These are phyloP conservation scores for Rhabdomys dilectus DNA, from an alignment of 2,113 vertebrate genomes.

Conservation along the genomic window DNA sequence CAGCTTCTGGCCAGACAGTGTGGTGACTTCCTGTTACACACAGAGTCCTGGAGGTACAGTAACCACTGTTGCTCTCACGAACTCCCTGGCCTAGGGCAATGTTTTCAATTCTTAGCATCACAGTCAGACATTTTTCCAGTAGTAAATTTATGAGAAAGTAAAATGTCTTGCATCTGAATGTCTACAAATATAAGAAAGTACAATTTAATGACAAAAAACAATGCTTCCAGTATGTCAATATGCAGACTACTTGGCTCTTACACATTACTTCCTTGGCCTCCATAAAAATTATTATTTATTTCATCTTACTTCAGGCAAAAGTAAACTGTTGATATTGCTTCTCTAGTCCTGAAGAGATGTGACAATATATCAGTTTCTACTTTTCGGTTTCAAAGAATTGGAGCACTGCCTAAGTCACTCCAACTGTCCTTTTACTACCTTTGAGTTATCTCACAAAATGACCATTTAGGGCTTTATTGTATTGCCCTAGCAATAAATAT, in stretches of 20 bases:
- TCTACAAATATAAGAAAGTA: slow-evolving; percentile 38
- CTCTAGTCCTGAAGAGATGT: neutral
- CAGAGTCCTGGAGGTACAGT: no score
- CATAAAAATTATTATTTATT: neutral
- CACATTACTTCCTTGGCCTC: neutral
- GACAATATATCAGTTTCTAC: slow-evolving; percentile 4
- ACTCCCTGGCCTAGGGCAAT: neutral
- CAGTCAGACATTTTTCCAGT: neutral
- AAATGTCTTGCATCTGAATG: slow-evolving; percentile 7
- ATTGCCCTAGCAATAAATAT: neutral
- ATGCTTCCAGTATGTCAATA: neutral
- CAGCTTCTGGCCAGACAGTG: rapidly evolving
- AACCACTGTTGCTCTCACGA: rapidly evolving
- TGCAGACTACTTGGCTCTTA: neutral
- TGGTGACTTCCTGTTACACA: neutral
- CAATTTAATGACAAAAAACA: slow-evolving; percentile 24
- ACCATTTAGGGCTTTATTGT: neutral
- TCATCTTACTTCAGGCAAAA: slow-evolving; percentile 16
- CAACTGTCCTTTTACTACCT: neutral
- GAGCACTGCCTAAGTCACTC: neutral
- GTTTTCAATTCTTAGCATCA: neutral
- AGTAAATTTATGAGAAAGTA: slow-evolving; percentile 1
- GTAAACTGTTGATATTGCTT: slow-evolving; percentile 35
- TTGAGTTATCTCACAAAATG: neutral
- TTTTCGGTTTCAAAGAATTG: slow-evolving; percentile 40